Base-by-base conservation (phyloP, 2,888 invertebrate species). In the Diarsia mendica region DNA sequence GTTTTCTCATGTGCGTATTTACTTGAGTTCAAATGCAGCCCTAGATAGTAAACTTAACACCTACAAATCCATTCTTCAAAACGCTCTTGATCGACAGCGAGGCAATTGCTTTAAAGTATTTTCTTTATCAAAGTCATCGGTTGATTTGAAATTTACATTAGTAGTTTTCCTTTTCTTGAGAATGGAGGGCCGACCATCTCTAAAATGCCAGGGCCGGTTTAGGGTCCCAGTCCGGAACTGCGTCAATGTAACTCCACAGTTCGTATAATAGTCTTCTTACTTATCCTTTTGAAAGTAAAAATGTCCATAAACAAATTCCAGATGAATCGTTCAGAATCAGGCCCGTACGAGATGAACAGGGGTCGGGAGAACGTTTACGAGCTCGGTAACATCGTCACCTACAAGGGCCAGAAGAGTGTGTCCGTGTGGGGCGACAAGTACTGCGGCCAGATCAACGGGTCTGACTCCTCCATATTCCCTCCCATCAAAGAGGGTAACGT, bases 381-480 rank as follows among this genome's bases (percentile, higher is more conserved):
- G 0, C 82, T 97, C 3, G 97, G 97, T 0, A 92, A 96, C 78
- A 95, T 97, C 4, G 91, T 96, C 0, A 90, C 95, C 0, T 97
- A 95, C 88, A 92, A 96, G 74, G 95, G 93, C 0, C 90, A 94
- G 75, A 86, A 83, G 0, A 58, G 75, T 0, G 93, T 97, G 91
- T 83, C 88, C 0, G 90, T 92, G 86, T 96, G 95, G 94, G 91
- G 90, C 0, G 93, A 96, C 72, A 85, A 92, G 0, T 93, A 94
- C 82, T 97, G 97, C 86, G 97, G 97, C 9, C 91, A 89, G 87
- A 92, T 97, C 63, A 96, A 95, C 75, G 97, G 97, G 0, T 96
- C 97, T 0, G 97, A 97, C 87, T 91, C 96, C 0, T 91, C 97
- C 0, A 94, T 97, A 53, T 97, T 97, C 91, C 93, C 97, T 0